phyloP scores from a whole-genome alignment of 37 sponge, comb jelly and placozoan species.

The Halichondria panicea region DNA sequence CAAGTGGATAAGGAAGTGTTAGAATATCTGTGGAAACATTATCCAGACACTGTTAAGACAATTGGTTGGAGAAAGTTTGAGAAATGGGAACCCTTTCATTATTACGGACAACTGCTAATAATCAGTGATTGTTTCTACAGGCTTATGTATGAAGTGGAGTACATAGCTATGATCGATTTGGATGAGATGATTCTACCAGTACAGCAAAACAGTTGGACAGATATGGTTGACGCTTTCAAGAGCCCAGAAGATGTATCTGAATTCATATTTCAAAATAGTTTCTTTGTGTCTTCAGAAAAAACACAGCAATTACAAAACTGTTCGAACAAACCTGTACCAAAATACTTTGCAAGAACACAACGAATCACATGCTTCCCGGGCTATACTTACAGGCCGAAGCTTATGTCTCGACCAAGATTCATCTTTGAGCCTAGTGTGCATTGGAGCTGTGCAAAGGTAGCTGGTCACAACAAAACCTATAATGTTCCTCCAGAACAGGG shows the following conservation, averaged over 20 bases:
- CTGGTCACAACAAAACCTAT: neutral
- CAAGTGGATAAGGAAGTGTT: neutral
- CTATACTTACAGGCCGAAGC: conserved; percentile 5
- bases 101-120: conserved; percentile 21
- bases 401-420: neutral
- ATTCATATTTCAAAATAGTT: conserved; percentile 10
- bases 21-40: neutral
- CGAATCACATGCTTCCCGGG: neutral
- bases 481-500: conserved; percentile 5
- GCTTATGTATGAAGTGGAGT: conserved; percentile 32
- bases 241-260: neutral
- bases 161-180: conserved; percentile 24
- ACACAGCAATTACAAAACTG: neutral
- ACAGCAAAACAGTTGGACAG: conserved; percentile 7
- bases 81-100: conserved; percentile 25
- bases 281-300: conserved; percentile 3
- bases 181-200: conserved; percentile 41
- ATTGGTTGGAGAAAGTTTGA: conserved; percentile 29
- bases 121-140: conserved; percentile 33
- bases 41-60: neutral
- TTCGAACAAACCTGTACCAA: neutral
- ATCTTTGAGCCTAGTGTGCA: neutral
- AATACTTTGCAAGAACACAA: neutral
- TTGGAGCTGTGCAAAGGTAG: neutral
- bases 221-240: conserved; percentile 3